phyloP scores from a whole-genome alignment of 2,113 vertebrate species.

The Muntiacus reevesi region DNA sequence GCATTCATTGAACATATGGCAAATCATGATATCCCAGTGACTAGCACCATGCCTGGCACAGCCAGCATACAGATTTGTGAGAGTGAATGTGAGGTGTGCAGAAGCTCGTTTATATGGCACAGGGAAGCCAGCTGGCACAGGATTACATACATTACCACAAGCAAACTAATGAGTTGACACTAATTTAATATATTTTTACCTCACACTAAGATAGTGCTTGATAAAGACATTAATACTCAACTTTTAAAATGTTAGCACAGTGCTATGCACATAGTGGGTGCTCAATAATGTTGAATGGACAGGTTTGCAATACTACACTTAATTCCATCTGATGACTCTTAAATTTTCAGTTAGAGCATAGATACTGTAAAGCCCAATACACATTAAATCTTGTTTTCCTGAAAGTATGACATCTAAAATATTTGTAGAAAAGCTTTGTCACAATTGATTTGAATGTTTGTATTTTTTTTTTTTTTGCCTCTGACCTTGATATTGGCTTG shows the following conservation, averaged over 20 bases:
- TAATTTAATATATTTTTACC: slow-evolving; percentile 78
- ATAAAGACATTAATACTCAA: slow-evolving; percentile 67
- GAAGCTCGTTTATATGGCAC: not conserved
- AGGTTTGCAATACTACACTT: slow-evolving; percentile 65
- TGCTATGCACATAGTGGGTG: slow-evolving; percentile 51
- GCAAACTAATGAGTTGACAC: slow-evolving; percentile 49
- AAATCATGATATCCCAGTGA: slow-evolving; percentile 36
- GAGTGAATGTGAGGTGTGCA: not conserved
- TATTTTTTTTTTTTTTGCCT: slow-evolving; percentile 68
- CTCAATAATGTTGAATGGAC: slow-evolving; percentile 53
- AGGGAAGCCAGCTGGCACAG: slow-evolving; percentile 34
- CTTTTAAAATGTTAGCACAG: slow-evolving; percentile 66
- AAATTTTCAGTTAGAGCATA: slow-evolving; percentile 69
- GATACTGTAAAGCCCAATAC: slow-evolving; percentile 41
- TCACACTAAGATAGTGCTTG: slow-evolving; percentile 81
- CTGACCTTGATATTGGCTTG: slow-evolving; percentile 44
- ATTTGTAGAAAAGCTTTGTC: slow-evolving; percentile 56
- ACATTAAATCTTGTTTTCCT: slow-evolving; percentile 55
- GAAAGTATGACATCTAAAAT: slow-evolving; percentile 68
- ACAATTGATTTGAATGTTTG: slow-evolving; percentile 55
- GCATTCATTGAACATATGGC: not conserved
- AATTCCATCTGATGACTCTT: slow-evolving; percentile 67
- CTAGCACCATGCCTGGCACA: not conserved
- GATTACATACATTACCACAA: not conserved
- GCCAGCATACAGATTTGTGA: not conserved